These are phyloP conservation scores for Hystrix brachyura DNA, from an alignment of 2,113 vertebrate species.

Conservation along the genomic window DNA sequence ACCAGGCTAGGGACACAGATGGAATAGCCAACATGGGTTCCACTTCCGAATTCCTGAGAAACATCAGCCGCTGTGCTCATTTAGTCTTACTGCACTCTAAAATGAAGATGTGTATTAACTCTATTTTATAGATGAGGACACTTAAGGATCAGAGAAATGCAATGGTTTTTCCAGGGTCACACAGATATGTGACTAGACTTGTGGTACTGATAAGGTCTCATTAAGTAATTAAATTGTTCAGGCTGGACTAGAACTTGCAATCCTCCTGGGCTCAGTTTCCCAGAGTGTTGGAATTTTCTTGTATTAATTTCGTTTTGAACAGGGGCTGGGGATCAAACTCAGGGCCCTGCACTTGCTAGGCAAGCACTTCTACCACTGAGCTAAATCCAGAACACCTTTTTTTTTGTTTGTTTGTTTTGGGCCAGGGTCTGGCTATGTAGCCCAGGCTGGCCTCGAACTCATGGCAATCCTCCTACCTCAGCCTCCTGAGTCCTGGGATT, in stretches of 20 bases:
- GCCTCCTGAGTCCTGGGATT: too few relatives aligned
- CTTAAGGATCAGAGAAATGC: neutral
- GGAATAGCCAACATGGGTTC: neutral
- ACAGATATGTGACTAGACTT: neutral
- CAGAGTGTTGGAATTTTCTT: neutral
- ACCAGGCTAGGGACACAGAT: neutral
- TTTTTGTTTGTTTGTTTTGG: too few relatives aligned
- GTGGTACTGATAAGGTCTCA: neutral
- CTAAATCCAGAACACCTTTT: too few relatives aligned
- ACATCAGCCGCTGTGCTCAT: neutral
- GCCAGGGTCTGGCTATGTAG: too few relatives aligned
- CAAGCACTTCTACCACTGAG: too few relatives aligned
- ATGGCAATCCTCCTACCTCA: too few relatives aligned
- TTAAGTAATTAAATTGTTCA: neutral
- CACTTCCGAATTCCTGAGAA: neutral
- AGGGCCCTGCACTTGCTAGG: too few relatives aligned
- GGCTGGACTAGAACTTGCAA: neutral
- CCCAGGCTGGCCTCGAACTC: too few relatives aligned
- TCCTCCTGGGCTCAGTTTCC: neutral
- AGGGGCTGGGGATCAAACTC: too few relatives aligned
- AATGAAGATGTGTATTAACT: neutral
- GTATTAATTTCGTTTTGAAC: too few relatives aligned
- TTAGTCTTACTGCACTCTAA: neutral
- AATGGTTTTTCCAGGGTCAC: neutral
- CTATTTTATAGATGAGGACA: slow-evolving; percentile 20